phyloP scores from a whole-genome alignment of 2,113 vertebrate genomes.

The Sphaerodactylus townsendi region DNA sequence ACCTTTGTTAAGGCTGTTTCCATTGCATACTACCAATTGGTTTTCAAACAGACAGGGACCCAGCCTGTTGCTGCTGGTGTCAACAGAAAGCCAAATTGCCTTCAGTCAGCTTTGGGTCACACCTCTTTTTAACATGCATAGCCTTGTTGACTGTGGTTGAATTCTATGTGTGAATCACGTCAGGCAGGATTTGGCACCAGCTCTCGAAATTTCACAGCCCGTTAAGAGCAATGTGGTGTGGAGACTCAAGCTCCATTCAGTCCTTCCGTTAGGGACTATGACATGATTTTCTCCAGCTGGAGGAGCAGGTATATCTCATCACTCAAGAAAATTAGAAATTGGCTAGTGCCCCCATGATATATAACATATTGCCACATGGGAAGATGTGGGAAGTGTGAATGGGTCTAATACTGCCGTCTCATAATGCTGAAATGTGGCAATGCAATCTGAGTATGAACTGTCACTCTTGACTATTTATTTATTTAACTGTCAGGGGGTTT shows the following conservation, averaged over 20 bases:
- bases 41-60: not conserved
- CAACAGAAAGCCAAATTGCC: not conserved
- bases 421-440: constrained; percentile 47
- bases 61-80: not conserved
- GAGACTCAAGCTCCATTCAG: constrained; percentile 52
- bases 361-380: constrained; percentile 66
- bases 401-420: constrained; percentile 48
- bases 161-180: constrained; percentile 33
- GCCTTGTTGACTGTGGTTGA: constrained; percentile 22
- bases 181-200: constrained; percentile 32
- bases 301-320: constrained; percentile 58
- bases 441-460: constrained; percentile 32
- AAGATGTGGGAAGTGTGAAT: constrained; percentile 58
- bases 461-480: not conserved
- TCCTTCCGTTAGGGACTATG: constrained; percentile 22
- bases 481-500: not conserved
- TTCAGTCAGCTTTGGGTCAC: not conserved
- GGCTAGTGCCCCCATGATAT: constrained; percentile 60
- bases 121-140: not conserved
- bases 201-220: constrained; percentile 48
- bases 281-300: constrained; percentile 61
- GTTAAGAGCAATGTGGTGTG: constrained; percentile 18
- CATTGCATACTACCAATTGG: not conserved
- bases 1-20: not conserved
- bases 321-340: constrained; percentile 66